A percentile compares a stretch with the other conserved stretches of the same genome.
These are phyloP conservation scores for Cecidostiba fungosa DNA, from an alignment of 2,888 invertebrate genomes.

Conservation along the genomic window DNA sequence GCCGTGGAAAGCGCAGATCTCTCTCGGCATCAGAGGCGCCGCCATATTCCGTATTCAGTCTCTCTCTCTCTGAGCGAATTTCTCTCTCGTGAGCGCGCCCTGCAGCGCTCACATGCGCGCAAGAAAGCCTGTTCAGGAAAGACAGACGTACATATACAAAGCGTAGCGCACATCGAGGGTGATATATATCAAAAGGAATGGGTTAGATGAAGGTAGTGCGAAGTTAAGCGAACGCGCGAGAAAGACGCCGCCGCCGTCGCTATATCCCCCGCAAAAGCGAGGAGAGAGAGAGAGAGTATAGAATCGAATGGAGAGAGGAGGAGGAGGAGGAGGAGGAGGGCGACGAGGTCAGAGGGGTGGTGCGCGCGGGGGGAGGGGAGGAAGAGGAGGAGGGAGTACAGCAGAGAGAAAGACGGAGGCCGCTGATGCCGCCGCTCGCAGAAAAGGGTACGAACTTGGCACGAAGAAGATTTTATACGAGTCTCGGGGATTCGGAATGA, in stretches of 20 bases:
- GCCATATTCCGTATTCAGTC: slow-evolving; percentile 44
- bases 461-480: slow-evolving; percentile 77
- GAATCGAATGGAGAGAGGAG: slow-evolving; percentile 64
- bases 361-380: slow-evolving; percentile 63
- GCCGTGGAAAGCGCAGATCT: neutral
- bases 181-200: slow-evolving; percentile 74
- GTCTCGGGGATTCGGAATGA: slow-evolving; percentile 78
- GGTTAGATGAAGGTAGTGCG: slow-evolving; percentile 68
- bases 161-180: slow-evolving; percentile 41
- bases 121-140: neutral
- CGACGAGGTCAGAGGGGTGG: slow-evolving; percentile 56
- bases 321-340: slow-evolving; percentile 65
- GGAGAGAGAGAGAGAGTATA: slow-evolving; percentile 39
- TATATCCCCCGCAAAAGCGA: neutral
- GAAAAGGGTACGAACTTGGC: slow-evolving; percentile 66
- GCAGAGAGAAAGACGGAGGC: slow-evolving; percentile 6
- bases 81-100: slow-evolving; percentile 12
- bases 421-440: slow-evolving; percentile 24
- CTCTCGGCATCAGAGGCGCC: slow-evolving; percentile 10
- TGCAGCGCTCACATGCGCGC: neutral
- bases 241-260: slow-evolving; percentile 35
- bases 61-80: slow-evolving; percentile 29
- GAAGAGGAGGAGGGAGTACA: slow-evolving; percentile 18
- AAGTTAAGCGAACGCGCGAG: slow-evolving; percentile 57
- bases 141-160: neutral